Conservation (phyloP, 1,140 invertebrate species). For the Stegodyphus dumicola region DNA sequence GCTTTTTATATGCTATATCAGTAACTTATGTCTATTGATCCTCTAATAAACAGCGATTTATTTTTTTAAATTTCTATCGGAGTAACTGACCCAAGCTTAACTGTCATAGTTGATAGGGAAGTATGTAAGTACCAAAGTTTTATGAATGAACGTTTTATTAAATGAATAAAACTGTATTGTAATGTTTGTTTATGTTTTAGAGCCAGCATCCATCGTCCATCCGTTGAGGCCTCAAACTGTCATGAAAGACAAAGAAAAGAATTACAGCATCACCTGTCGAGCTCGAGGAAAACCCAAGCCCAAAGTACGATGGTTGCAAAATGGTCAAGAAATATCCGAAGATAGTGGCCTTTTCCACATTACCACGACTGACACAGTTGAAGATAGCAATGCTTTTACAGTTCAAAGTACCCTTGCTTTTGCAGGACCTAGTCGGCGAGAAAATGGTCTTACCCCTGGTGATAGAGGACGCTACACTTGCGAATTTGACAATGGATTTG, state of each 20-base stretch:
- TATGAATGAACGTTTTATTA: no score
- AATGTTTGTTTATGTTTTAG: slow-evolving; percentile 66
- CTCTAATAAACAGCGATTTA: no score
- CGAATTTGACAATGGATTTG: slow-evolving; percentile 89
- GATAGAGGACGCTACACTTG: slow-evolving; percentile 90
- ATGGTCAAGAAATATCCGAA: slow-evolving; percentile 79
- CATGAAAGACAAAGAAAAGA: slow-evolving; percentile 79
- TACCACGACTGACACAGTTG: slow-evolving; percentile 79
- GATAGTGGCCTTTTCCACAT: slow-evolving; percentile 78
- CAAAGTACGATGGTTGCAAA: slow-evolving; percentile 85
- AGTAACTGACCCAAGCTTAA: no score
- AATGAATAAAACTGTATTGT: no score
- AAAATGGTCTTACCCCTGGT: slow-evolving; percentile 71
- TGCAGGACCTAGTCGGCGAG: slow-evolving; percentile 76
- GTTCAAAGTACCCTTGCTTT: slow-evolving; percentile 87
- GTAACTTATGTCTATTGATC: no score
- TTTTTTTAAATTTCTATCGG: no score
- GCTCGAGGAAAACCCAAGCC: slow-evolving; percentile 89
- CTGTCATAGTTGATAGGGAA: no score
- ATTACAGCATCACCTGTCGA: slow-evolving; percentile 83
- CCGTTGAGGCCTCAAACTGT: slow-evolving; percentile 78
- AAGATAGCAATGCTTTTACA: slow-evolving; percentile 77
- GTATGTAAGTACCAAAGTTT: no score
- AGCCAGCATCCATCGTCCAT: slow-evolving; percentile 83
- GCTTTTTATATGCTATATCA: no score